Evolutionary conservation across 2,797 vertebrate genomes (phyloP), one percentile per base, ranked within the genome.

Genomic region (Perdix hodgsoniae): DNA sequence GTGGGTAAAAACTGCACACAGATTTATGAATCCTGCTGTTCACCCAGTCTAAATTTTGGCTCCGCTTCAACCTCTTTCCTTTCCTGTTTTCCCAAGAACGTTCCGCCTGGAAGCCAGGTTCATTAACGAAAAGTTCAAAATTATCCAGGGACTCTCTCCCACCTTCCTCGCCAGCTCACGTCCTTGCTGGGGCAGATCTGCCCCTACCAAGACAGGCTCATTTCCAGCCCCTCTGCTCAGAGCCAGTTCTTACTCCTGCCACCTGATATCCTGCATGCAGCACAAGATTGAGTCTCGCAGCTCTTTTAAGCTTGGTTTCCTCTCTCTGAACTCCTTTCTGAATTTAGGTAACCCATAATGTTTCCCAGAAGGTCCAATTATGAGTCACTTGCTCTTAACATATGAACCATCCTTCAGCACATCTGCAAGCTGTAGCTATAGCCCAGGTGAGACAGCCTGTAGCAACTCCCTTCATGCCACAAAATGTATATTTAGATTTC

Each of bases 311-410:
- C 75, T 89, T 7, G 1, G 54, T 88, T 93, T 91, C 78, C 90
- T 89, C 90, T 65, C 75, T 65, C 73, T 56, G 69, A 91, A 69
- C 49, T 80, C 72, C 71, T 90, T 81, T 70, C 35, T 92, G 90
- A 93, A 81, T 93, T 91, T 85, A 92, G 72, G 92, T 92, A 92
- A 84, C 81, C 94, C 59, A 31, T 75, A 85, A 92, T 91, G 45
- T 72, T 91, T 94, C 94, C 92, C 93, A 95, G 92, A 90, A 87
- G 90, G 88, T 75, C 84, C 79, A 89, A 12, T 93, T 96, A 91
- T 49, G 69, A 94, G 57, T 89, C 78, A 89, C 75, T 90, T 75
- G 74, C 74, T 89, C 65, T 73, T 80, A 93, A 65, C 78, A 74
- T 1, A 2, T 42, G 86, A 86, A 67, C 69, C 69, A 73, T 83